Percentiles rank a stretch among this genome's conserved stretches.
Conservation (phyloP, 1,140 invertebrate genomes). For the Zophobas morio region DNA sequence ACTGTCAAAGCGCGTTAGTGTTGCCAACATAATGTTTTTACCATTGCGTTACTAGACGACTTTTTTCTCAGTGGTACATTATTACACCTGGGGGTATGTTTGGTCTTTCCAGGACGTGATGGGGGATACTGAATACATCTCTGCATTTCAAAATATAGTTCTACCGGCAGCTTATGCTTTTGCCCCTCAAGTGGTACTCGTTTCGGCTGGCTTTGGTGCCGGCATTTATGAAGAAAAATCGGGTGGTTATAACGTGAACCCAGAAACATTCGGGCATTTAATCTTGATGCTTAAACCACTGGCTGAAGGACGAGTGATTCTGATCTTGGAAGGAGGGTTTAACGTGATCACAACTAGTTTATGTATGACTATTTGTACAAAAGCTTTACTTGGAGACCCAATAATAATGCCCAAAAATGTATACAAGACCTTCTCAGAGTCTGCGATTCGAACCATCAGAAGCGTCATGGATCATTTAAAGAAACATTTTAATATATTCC, state of each 20-base stretch:
- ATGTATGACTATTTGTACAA: slow-evolving; percentile 88
- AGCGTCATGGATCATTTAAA: slow-evolving; percentile 52
- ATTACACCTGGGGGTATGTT: no score
- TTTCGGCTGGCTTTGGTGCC: slow-evolving; percentile 97
- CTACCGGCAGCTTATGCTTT: slow-evolving; percentile 94
- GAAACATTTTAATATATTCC: slow-evolving; percentile 8
- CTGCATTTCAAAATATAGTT: slow-evolving; percentile 90
- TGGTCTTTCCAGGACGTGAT: slow-evolving; percentile 72
- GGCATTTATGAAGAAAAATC: slow-evolving; percentile 82
- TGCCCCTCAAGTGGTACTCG: slow-evolving; percentile 89
- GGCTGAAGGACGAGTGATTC: slow-evolving; percentile 86
- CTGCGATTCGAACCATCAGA: slow-evolving; percentile 47
- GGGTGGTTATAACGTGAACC: slow-evolving; percentile 84
- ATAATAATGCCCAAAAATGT: slow-evolving; percentile 69
- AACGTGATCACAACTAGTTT: slow-evolving; percentile 89
- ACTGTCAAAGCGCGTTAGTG: no score
- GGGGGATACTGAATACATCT: slow-evolving; percentile 91
- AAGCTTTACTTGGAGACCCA: slow-evolving; percentile 89
- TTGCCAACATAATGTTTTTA: no score
- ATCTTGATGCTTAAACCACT: slow-evolving; percentile 87
- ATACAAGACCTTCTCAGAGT: slow-evolving; percentile 46
- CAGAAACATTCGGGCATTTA: slow-evolving; percentile 91
- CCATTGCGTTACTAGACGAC: no score
- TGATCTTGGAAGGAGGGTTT: slow-evolving; percentile 95
- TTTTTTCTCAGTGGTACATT: no score